Conservation (phyloP, 2,797 vertebrate species). For the Bryconaethiops microstoma region DNA sequence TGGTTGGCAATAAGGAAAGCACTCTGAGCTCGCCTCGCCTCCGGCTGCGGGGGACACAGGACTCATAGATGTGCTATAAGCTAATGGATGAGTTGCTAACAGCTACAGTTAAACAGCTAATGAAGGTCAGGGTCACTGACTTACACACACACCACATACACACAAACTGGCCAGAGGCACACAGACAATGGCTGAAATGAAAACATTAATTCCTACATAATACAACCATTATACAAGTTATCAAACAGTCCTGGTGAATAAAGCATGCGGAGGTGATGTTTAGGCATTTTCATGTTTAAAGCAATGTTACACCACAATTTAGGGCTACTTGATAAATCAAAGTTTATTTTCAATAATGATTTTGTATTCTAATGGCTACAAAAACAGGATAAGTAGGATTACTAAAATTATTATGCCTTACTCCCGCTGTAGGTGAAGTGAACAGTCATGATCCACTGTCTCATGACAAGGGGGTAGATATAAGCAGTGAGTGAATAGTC, state of each 20-base stretch:
- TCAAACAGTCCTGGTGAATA: background rate
- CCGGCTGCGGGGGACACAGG: slow-evolving; percentile 19
- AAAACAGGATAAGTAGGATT: too few species aligned
- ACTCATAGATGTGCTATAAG: slow-evolving; percentile 24
- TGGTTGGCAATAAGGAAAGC: slow-evolving; percentile 27
- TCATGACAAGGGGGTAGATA: too few species aligned
- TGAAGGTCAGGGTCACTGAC: slow-evolving; percentile 24
- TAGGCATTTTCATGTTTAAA: too few species aligned
- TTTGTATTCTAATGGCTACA: too few species aligned
- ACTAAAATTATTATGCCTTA: too few species aligned
- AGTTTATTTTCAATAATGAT: too few species aligned
- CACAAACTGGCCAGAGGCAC: background rate
- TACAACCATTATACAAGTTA: background rate
- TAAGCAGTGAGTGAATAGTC: too few species aligned
- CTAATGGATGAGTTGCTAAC: slow-evolving; percentile 30
- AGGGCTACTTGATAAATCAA: too few species aligned
- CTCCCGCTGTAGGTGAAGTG: too few species aligned
- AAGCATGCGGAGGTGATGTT: background rate
- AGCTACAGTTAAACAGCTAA: slow-evolving; percentile 17
- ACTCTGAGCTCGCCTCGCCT: slow-evolving; percentile 17
- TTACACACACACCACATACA: background rate
- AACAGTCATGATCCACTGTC: too few species aligned
- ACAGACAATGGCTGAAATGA: background rate
- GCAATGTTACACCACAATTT: too few species aligned
- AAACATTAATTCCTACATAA: background rate